A percentile compares a stretch with the other conserved stretches of the same genome.
These are phyloP conservation scores for Dendrocincla tyrannina DNA, from an alignment of 2,797 vertebrate species.

Conservation along the genomic window DNA sequence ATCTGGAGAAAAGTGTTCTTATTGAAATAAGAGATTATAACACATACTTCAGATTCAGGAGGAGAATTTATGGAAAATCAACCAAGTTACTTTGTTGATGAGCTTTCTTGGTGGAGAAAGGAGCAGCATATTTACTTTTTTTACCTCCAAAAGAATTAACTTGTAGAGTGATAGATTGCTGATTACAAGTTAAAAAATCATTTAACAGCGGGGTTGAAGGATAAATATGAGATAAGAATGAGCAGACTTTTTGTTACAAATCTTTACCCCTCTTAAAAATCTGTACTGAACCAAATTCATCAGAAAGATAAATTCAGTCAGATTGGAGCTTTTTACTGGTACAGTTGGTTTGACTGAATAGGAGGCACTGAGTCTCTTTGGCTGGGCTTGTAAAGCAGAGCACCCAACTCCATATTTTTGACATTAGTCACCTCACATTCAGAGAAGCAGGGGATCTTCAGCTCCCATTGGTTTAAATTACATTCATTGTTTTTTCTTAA, in stretches of 20 bases:
- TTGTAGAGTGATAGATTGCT: neutral
- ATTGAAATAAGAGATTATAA: neutral
- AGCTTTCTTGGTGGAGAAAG: constrained; percentile 43
- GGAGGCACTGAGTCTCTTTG: neutral
- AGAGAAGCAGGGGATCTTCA: neutral
- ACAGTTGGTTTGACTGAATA: neutral
- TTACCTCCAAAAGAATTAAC: neutral
- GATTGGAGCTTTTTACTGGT: neutral
- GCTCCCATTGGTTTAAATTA: neutral
- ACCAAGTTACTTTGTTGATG: constrained; percentile 13
- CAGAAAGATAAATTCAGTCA: neutral
- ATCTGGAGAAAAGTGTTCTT: neutral
- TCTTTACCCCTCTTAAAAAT: neutral
- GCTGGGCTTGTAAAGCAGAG: neutral
- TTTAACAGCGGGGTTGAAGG: neutral
- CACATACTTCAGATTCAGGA: neutral
- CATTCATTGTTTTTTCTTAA: neutral
- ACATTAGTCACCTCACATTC: neutral
- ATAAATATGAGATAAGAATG: neutral
- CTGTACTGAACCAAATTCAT: neutral
- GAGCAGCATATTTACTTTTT: neutral
- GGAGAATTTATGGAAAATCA: constrained; percentile 44
- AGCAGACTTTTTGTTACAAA: neutral
- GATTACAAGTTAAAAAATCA: neutral
- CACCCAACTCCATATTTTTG: neutral